These are phyloP conservation scores for Meriones unguiculatus DNA, from an alignment of 2,113 vertebrate genomes.

Conservation along the genomic window DNA sequence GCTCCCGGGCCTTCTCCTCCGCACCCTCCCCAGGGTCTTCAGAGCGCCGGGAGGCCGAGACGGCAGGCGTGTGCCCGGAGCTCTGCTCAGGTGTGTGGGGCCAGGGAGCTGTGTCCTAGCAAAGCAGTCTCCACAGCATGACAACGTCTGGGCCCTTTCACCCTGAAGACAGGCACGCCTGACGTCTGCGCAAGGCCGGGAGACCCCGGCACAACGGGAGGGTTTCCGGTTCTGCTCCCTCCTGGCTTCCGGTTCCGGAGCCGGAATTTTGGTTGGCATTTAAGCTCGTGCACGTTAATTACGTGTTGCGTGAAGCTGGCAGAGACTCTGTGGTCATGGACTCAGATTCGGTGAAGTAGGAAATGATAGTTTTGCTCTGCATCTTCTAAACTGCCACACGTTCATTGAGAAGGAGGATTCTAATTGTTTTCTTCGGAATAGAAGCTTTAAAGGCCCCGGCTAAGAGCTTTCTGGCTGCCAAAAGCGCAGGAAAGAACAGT, in stretches of 20 bases:
- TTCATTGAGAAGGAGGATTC: neutral
- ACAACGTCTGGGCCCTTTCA: constrained; percentile 58
- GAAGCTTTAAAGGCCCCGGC: neutral
- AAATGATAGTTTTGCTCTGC: neutral
- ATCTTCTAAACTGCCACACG: neutral
- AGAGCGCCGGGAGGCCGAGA: constrained; percentile 70
- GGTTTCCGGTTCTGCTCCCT: constrained; percentile 51
- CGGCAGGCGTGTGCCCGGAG: constrained; percentile 77
- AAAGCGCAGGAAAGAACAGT: neutral
- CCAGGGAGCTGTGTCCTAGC: constrained; percentile 75
- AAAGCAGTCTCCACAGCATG: constrained; percentile 77
- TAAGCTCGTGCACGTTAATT: constrained; percentile 26
- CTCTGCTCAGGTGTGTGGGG: constrained; percentile 58
- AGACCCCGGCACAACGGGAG: constrained; percentile 55
- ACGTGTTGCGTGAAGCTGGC: constrained; percentile 12
- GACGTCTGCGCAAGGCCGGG: constrained; percentile 41
- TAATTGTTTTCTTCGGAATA: constrained; percentile 20
- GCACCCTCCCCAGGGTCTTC: neutral
- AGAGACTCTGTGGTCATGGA: neutral
- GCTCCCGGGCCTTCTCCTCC: too few relatives aligned
- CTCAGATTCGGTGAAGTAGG: constrained; percentile 6
- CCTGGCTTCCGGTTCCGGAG: neutral
- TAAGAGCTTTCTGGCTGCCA: neutral
- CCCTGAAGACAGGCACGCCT: constrained; percentile 62
- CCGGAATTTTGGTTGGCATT: constrained; percentile 53